Conservation (phyloP, 2,797 vertebrate species). For the Sorex maritimensis region DNA sequence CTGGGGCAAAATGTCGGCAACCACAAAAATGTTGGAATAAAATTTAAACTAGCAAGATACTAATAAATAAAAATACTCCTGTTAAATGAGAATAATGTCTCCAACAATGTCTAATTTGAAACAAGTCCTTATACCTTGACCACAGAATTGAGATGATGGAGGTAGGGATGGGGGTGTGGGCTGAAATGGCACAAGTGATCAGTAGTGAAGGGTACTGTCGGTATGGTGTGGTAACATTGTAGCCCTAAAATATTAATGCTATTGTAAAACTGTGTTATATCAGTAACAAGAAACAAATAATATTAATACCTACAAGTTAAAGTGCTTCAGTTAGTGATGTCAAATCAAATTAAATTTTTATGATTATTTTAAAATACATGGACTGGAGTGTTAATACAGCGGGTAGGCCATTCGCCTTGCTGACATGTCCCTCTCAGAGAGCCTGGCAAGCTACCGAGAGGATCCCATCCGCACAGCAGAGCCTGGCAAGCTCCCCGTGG, state of each 20-base stretch:
- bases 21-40: neutral
- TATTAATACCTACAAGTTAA: conserved; percentile 19
- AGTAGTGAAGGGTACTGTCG: neutral
- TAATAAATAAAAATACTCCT: neutral
- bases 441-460: too few relatives aligned
- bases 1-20: neutral
- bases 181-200: neutral
- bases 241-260: too few relatives aligned
- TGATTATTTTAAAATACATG: too few relatives aligned
- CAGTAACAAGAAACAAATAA: too few relatives aligned
- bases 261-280: too few relatives aligned
- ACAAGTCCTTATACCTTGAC: neutral
- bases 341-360: neutral
- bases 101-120: too few relatives aligned
- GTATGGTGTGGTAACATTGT: too few relatives aligned
- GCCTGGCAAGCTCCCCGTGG: too few relatives aligned
- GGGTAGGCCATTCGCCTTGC: too few relatives aligned
- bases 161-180: neutral
- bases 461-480: too few relatives aligned
- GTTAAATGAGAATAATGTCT: conserved; percentile 55
- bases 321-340: neutral
- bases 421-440: too few relatives aligned
- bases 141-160: neutral
- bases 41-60: neutral
- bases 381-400: too few relatives aligned